A percentile compares a stretch with the other conserved stretches of the same genome.
Conservation (phyloP, 1,140 invertebrate species). For the Leptonema lineaticorne region DNA sequence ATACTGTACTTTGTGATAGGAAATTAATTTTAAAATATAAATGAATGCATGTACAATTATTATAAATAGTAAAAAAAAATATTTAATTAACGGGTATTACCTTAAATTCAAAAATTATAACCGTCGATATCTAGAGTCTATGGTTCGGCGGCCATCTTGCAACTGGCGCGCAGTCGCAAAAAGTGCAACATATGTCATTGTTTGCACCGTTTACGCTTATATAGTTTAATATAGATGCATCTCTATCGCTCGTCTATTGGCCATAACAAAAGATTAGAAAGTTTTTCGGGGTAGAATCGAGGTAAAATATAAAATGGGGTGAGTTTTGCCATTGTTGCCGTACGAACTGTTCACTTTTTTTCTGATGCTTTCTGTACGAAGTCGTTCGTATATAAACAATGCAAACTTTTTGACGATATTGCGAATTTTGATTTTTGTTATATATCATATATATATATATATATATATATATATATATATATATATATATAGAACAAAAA, state of each 20-base stretch:
- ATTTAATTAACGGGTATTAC: not conserved
- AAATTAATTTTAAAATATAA: too few relatives aligned
- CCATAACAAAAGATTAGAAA: slow-evolving; percentile 38
- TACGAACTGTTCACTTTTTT: not conserved
- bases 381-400: too few relatives aligned
- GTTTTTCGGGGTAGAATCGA: slow-evolving; percentile 38
- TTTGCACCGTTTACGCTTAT: slow-evolving; percentile 4
- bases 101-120: slow-evolving; percentile 19
- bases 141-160: slow-evolving; percentile 38
- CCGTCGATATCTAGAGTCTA: slow-evolving; percentile 32
- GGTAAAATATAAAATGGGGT: slow-evolving; percentile 29
- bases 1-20: too few relatives aligned
- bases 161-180: slow-evolving; percentile 38
- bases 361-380: not conserved
- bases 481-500: too few relatives aligned
- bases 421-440: too few relatives aligned
- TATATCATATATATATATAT: too few relatives aligned
- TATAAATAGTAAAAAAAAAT: too few relatives aligned
- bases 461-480: too few relatives aligned
- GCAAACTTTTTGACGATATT: too few relatives aligned
- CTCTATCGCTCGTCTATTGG: slow-evolving; percentile 9
- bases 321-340: not conserved
- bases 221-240: not conserved
- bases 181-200: slow-evolving; percentile 24
- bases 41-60: too few relatives aligned